These are phyloP conservation scores for Drosophila simulans DNA, from an alignment of 1,140 invertebrate species.

Conservation along the genomic window DNA sequence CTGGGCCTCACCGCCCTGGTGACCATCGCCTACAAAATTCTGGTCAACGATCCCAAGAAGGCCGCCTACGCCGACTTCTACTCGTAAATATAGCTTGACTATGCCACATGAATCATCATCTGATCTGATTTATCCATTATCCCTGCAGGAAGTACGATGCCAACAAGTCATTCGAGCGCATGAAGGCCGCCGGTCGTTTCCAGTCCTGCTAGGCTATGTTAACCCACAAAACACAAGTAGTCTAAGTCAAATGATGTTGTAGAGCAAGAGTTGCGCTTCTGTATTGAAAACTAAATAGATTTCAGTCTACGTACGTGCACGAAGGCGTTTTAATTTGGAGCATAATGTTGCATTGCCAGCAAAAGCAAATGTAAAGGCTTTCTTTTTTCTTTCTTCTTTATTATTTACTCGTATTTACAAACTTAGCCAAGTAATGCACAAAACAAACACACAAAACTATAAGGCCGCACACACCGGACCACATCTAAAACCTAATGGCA, in stretches of 20 bases:
- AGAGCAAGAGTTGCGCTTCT: slow-evolving; percentile 48
- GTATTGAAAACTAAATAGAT: slow-evolving; percentile 74
- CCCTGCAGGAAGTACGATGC: slow-evolving; percentile 86
- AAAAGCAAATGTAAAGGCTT: too few relatives aligned
- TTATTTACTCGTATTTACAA: slow-evolving; percentile 69
- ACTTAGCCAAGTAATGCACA: slow-evolving; percentile 74
- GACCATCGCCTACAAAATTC: slow-evolving; percentile 70
- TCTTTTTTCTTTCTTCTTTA: too few relatives aligned
- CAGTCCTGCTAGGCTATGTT: slow-evolving; percentile 73
- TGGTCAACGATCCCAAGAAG: slow-evolving; percentile 85
- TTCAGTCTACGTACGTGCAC: slow-evolving; percentile 56
- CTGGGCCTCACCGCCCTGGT: slow-evolving; percentile 70
- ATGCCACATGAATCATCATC: neutral
- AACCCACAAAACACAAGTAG: slow-evolving; percentile 34
- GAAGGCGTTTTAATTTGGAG: slow-evolving; percentile 38
- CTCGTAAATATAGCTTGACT: slow-evolving; percentile 79
- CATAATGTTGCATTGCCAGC: too few relatives aligned
- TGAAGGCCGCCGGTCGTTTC: slow-evolving; percentile 86
- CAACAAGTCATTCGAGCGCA: slow-evolving; percentile 86
- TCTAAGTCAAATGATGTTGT: slow-evolving; percentile 72
- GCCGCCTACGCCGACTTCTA: slow-evolving; percentile 86
- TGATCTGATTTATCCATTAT: slow-evolving; percentile 17
- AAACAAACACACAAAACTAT: slow-evolving; percentile 63
- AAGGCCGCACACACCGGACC: neutral
- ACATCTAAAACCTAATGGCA: slow-evolving; percentile 91